Conservation (phyloP, 2,888 invertebrate genomes). For the Epirrhoe alternata region DNA sequence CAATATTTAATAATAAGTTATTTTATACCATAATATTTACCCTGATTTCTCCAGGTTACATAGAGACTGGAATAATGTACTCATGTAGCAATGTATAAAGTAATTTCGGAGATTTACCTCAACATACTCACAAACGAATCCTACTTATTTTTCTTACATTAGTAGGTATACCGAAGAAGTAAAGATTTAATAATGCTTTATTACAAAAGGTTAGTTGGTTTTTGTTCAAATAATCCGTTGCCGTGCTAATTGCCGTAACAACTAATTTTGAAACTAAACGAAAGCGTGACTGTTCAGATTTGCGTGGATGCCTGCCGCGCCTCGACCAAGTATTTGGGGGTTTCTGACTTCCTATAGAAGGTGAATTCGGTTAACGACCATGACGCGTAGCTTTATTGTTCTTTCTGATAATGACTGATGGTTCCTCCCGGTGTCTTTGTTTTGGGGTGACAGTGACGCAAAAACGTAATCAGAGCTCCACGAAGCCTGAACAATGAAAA, state of each 20-base stretch:
- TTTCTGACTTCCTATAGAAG: constrained; percentile 60
- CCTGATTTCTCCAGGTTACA: too few species aligned
- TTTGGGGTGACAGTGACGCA: constrained; percentile 75
- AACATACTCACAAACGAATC: too few species aligned
- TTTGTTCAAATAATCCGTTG: constrained; percentile 38
- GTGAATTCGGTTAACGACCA: constrained; percentile 77
- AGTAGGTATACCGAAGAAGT: too few species aligned
- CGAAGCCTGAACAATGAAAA: constrained; percentile 65
- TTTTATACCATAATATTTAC: too few species aligned
- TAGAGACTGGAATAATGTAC: too few species aligned
- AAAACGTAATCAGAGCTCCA: constrained; percentile 77
- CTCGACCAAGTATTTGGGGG: constrained; percentile 60
- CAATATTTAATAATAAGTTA: too few species aligned
- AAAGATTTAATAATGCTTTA: too few species aligned
- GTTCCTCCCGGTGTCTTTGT: constrained; percentile 79
- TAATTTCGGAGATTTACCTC: too few species aligned
- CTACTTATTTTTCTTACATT: too few species aligned
- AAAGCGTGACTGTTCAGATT: constrained; percentile 64
- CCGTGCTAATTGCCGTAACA: constrained; percentile 55
- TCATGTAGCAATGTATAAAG: too few species aligned
- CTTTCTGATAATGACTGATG: constrained; percentile 82
- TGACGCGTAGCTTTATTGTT: constrained; percentile 80
- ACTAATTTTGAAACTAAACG: constrained; percentile 56
- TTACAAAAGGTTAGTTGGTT: neutral
- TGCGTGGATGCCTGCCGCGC: constrained; percentile 58